Base-by-base conservation (phyloP, 1,140 invertebrate species). In the Panagrolaimus sp. region DNA sequence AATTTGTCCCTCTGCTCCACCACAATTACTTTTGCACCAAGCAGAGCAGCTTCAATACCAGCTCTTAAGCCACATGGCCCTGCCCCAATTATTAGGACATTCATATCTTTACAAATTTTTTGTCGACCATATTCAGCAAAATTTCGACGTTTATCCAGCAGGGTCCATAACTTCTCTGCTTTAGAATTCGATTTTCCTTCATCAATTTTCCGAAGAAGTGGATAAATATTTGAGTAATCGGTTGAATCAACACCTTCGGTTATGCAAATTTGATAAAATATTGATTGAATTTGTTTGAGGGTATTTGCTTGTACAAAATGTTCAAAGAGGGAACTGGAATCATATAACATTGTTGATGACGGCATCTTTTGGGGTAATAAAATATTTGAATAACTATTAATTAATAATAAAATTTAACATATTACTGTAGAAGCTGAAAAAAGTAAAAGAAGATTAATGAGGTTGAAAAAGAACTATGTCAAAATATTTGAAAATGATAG, bases 11-110 rank as follows among this genome's bases (percentile, higher is more conserved):
- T 86, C 84, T 95, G 94, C 84, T 96, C 93, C 1, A 95, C 85
- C 5, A 96, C 89, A 44, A 95, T 88, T 83, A 96, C 92, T 88
- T 95, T 93, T 71, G 92, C 92, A 27, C 96, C 96, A 11, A 98
- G 86, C 20, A 98, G 85, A 80, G 97, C 94, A 48, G 91, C 92
- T 84, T 99, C 96, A 72, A 98, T 98, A 8, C 94, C 95, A 0
- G 91, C 89, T 27, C 96, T 87, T 72, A 98, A 85, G 8, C 96
- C 96, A 84, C 93, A 97, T 7, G 95, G 94, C 2, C 95, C 79
- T n/a, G 77, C 76, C 14, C 79, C 78, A 31, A 79, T 68, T 16
- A 81, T 66, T 20, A 81, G 63, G 25, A 78, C 70, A 64, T 77
- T 89, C 5, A 89, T 91, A 74, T 91, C 89, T 1, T 88, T 84